Percentiles rank a stretch among this genome's conserved stretches.
phyloP scores from a whole-genome alignment of 2,113 vertebrate species.

The Perca schrenkii region DNA sequence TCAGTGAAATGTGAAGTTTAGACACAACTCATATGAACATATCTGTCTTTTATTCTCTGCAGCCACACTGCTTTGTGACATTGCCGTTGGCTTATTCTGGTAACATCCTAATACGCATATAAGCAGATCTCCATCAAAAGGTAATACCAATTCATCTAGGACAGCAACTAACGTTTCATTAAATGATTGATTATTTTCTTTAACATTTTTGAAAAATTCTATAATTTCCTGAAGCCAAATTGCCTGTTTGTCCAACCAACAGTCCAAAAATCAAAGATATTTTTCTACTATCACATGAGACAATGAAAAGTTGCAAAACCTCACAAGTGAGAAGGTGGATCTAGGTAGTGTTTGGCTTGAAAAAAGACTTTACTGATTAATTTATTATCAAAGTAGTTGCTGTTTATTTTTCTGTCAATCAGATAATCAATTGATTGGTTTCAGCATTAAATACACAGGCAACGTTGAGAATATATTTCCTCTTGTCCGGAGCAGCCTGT shows the following conservation, averaged over 20 bases:
- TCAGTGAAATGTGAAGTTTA: neutral
- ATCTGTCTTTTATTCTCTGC: neutral
- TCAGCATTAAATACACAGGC: neutral
- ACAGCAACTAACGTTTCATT: neutral
- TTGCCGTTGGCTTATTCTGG: neutral
- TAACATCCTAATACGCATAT: neutral
- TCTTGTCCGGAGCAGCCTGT: neutral
- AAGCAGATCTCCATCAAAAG: neutral
- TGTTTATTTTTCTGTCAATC: too few relatives aligned
- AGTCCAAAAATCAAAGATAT: neutral
- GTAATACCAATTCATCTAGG: neutral
- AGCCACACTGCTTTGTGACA: neutral
- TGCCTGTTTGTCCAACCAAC: neutral
- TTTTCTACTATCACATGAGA: neutral
- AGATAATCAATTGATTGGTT: accelerated
- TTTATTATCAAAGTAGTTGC: neutral
- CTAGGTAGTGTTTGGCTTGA: neutral
- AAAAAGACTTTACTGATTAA: too few relatives aligned
- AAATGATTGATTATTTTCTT: too few relatives aligned
- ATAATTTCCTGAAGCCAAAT: neutral
- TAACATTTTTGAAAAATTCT: neutral
- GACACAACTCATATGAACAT: neutral
- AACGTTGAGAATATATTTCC: neutral
- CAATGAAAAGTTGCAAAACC: too few relatives aligned
- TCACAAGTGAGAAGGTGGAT: neutral